phyloP scores from a whole-genome alignment of 2,797 vertebrate species.

The Gymnopithys bicolor region DNA sequence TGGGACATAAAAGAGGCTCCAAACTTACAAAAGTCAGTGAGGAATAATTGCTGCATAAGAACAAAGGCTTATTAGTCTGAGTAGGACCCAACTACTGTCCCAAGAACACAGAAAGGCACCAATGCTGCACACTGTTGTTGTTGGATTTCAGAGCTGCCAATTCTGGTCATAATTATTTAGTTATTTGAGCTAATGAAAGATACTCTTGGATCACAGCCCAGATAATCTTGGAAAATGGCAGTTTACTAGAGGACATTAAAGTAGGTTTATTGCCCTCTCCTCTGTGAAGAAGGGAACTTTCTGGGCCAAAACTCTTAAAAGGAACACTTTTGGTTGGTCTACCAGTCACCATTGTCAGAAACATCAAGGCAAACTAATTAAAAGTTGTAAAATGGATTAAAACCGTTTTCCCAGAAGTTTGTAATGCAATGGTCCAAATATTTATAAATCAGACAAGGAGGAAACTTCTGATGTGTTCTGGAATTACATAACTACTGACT shows the following conservation, averaged over 20 bases:
- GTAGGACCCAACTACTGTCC: constrained; percentile 1
- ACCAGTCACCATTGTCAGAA: not conserved
- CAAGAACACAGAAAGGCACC: not conserved
- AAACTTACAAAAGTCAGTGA: not conserved
- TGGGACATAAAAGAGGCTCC: not conserved
- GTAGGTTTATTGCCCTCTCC: constrained; percentile 22
- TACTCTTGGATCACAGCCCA: constrained; percentile 53
- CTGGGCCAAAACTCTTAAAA: not conserved
- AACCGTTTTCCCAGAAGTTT: not conserved
- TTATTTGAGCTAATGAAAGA: constrained; percentile 64
- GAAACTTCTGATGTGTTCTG: not conserved
- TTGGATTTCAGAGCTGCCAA: constrained; percentile 47
- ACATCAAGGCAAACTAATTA: not conserved
- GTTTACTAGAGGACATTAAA: constrained; percentile 47
- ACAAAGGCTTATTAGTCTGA: constrained; percentile 13
- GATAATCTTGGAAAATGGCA: constrained; percentile 60
- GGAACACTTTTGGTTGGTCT: not conserved
- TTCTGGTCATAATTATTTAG: constrained; percentile 64
- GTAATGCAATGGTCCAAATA: not conserved
- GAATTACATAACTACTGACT: constrained; percentile 4
- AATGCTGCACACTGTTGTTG: not conserved
- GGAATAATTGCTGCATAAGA: constrained; percentile 22
- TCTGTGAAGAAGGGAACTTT: not conserved
- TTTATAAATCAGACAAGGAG: constrained; percentile 9
- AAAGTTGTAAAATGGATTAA: not conserved